Evolutionary conservation across 1,140 invertebrate genomes (phyloP).

Genomic region (Eriosoma lanigerum): DNA sequence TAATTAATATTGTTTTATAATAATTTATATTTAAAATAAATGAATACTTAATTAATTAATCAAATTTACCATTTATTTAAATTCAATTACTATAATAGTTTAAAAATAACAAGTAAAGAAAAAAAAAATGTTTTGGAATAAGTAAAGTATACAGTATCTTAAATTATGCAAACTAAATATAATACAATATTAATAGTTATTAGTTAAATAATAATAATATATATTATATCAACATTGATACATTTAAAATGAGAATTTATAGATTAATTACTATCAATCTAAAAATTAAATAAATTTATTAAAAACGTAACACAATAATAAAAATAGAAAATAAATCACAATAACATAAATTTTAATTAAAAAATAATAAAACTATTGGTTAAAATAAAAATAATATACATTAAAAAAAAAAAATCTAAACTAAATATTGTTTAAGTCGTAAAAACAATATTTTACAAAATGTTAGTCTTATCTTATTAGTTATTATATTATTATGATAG

Average conservation of each 20-base stretch:
- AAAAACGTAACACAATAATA: slow-evolving; percentile 15
- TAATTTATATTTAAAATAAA: not conserved
- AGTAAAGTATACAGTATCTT: not conserved
- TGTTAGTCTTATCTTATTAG: not conserved
- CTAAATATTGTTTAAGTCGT: not conserved
- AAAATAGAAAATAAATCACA: not conserved
- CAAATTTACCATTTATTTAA: slow-evolving; percentile 1
- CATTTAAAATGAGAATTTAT: not conserved
- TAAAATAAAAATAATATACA: not conserved
- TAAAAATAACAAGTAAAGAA: slow-evolving; percentile 1
- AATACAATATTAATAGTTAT: not conserved
- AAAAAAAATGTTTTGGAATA: slow-evolving; percentile 16
- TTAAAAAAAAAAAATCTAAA: not conserved
- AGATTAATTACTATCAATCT: not conserved
- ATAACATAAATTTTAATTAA: slow-evolving; percentile 2
- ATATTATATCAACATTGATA: not conserved
- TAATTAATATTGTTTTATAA: not conserved
- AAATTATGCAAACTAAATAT: not conserved
- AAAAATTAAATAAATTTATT: slow-evolving; percentile 19
- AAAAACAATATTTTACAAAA: not conserved
- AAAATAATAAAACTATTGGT: not conserved
- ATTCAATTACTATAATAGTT: not conserved
- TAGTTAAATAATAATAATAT: not conserved
- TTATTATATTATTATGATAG: no score
- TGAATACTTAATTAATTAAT: not conserved